These are phyloP conservation scores for Siphonodentalium dalli DNA, from an alignment of 2,888 invertebrate species.

Conservation along the genomic window DNA sequence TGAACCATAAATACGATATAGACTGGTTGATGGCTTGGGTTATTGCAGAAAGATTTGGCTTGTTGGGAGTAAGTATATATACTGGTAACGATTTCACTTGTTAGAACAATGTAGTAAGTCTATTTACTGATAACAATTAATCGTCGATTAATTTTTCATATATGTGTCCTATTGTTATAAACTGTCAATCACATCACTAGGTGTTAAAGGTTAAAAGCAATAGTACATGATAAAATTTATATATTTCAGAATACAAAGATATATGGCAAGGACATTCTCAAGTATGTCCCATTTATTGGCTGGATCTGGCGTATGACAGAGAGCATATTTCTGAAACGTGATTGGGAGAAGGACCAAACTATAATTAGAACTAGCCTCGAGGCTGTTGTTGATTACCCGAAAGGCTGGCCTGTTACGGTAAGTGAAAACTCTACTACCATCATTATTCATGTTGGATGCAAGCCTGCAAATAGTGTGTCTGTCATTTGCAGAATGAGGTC, in stretches of 20 bases:
- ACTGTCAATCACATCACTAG: not conserved
- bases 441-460: no score
- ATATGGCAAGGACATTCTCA: slow-evolving; percentile 90
- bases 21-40: slow-evolving; percentile 97
- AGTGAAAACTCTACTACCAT: no score
- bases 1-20: slow-evolving; percentile 95
- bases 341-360: slow-evolving; percentile 88
- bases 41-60: slow-evolving; percentile 79
- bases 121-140: not conserved
- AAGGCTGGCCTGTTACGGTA: slow-evolving; percentile 77
- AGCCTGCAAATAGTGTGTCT: no score
- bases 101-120: not conserved
- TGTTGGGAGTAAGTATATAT: slow-evolving; percentile 77
- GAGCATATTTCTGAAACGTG: slow-evolving; percentile 90
- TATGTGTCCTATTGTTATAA: not conserved
- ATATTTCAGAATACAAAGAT: slow-evolving; percentile 86
- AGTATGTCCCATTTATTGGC: slow-evolving; percentile 88
- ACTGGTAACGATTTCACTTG: not conserved
- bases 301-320: slow-evolving; percentile 98
- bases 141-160: not conserved
- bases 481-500: no score
- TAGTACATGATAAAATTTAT: not conserved
- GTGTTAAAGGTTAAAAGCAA: not conserved
- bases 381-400: slow-evolving; percentile 84
- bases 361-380: slow-evolving; percentile 81